Evolutionary conservation across 2,888 invertebrate species (phyloP).

Genomic region (Choreutis nemorana): DNA sequence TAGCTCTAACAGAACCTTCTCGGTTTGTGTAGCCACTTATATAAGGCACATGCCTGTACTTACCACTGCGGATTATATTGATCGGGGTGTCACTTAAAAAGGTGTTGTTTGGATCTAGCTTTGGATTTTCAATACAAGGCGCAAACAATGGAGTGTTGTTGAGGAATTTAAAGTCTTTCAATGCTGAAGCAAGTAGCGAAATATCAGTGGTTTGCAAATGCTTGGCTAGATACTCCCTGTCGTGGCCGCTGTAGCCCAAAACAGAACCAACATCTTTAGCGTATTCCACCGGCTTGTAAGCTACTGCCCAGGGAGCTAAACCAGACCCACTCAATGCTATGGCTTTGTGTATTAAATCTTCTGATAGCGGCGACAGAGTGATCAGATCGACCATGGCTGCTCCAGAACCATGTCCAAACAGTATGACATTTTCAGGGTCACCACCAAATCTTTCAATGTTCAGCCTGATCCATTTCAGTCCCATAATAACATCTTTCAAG

Average conservation of each 20-base stretch:
- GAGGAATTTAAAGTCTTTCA: constrained; percentile 27
- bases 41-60: constrained; percentile 38
- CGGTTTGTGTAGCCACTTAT: constrained; percentile 36
- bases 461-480: constrained; percentile 75
- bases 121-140: constrained; percentile 40
- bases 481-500: constrained; percentile 82
- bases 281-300: constrained; percentile 40
- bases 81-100: constrained; percentile 37
- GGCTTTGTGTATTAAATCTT: constrained; percentile 38
- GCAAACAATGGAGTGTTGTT: constrained; percentile 47
- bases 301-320: constrained; percentile 41
- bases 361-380: constrained; percentile 31
- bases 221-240: constrained; percentile 24
- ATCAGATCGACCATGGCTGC: constrained; percentile 64
- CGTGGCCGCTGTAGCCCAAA: constrained; percentile 28
- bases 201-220: constrained; percentile 24
- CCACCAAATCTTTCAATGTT: constrained; percentile 81
- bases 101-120: constrained; percentile 22
- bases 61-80: constrained; percentile 29
- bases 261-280: constrained; percentile 29
- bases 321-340: constrained; percentile 46
- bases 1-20: constrained; percentile 44
- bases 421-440: constrained; percentile 75
- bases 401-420: constrained; percentile 84
- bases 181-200: constrained; percentile 19